Evolutionary conservation across 2,888 invertebrate species (phyloP), one percentile per base, ranked within the genome.

Genomic region (Xylophagus ater): DNA sequence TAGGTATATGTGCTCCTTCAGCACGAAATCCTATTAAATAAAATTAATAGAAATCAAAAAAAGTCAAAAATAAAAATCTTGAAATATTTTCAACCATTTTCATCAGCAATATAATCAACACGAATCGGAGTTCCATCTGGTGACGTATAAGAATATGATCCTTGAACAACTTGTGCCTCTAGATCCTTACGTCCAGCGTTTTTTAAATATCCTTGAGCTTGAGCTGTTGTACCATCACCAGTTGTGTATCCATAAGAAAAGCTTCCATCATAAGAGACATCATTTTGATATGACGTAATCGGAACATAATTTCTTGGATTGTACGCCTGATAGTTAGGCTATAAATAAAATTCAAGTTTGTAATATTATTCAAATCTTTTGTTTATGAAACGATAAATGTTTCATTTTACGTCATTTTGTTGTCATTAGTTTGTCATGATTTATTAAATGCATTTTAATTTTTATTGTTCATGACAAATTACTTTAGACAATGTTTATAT

Each of bases 161-260:
- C 85, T 57, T 81, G 78, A 3, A 81, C 79, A 2, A 81, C 79
- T 74, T 82, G 60, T 12, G 77, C 76, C 52, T 77, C 76, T 3
- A 76, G 74, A 37, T 74, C 72, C 46, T 78, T 78, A 43, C 76
- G 73, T 14, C 81, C 75, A 26, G 70, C 67, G 52, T 79, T 80
- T 63, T 81, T 84, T 38, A 83, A 64, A 56, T 74, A 83, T 18
- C 84, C 84, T 52, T 73, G 76, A 52, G 83, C 84, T 63, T 84
- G 81, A 5, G 78, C 81, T 52, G 81, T 76, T 50, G 83, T 82
- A 33, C 83, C 83, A 60, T 85, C 84, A 24, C 77, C 83, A 30
- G 82, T 76, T 30, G 78, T 68, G 54, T 80, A 84, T 56, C 84
- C 84, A 50, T 58, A 69, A 4, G 56, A 52, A 46, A 63, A 65